Evolutionary conservation across 2,888 invertebrate genomes (phyloP).

Genomic region (Tachina lurida): DNA sequence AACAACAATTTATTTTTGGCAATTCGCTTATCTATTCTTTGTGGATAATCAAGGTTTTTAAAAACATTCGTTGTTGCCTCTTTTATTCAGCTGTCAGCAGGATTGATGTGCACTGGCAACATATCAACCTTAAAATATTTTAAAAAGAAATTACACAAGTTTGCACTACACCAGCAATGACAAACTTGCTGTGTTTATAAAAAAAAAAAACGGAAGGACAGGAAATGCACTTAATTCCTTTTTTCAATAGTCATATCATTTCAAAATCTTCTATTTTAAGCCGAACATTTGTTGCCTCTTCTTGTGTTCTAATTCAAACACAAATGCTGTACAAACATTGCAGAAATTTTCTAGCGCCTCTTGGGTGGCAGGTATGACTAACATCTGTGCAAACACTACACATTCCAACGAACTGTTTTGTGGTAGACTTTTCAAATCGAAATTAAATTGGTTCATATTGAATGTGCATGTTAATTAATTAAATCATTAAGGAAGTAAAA

Average conservation of each 20-base stretch:
- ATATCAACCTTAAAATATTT: background rate
- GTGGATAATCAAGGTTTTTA: too few species aligned
- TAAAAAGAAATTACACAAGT: background rate
- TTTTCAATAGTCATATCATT: background rate
- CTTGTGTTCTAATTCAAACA: background rate
- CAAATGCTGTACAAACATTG: slow-evolving; percentile 36
- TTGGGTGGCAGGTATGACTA: slow-evolving; percentile 33
- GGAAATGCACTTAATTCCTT: too few species aligned
- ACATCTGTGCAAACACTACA: slow-evolving; percentile 2
- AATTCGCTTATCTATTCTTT: too few species aligned
- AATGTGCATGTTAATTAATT: slow-evolving; percentile 47
- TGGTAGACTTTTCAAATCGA: slow-evolving; percentile 16
- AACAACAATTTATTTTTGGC: too few species aligned
- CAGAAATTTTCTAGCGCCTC: background rate
- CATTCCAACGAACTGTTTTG: slow-evolving; percentile 24
- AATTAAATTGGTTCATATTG: slow-evolving; percentile 37
- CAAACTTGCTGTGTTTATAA: background rate
- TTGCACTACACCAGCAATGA: background rate
- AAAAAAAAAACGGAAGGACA: too few species aligned
- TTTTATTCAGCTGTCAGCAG: background rate
- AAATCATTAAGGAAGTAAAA: slow-evolving; percentile 30
- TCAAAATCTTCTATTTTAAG: background rate
- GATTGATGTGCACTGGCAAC: background rate
- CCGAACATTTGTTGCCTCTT: background rate
- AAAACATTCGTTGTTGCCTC: background rate